Percentiles rank a stretch among this genome's conserved stretches.
phyloP scores from a whole-genome alignment of 2,113 vertebrate genomes.

The Gorsachius goisagi region DNA sequence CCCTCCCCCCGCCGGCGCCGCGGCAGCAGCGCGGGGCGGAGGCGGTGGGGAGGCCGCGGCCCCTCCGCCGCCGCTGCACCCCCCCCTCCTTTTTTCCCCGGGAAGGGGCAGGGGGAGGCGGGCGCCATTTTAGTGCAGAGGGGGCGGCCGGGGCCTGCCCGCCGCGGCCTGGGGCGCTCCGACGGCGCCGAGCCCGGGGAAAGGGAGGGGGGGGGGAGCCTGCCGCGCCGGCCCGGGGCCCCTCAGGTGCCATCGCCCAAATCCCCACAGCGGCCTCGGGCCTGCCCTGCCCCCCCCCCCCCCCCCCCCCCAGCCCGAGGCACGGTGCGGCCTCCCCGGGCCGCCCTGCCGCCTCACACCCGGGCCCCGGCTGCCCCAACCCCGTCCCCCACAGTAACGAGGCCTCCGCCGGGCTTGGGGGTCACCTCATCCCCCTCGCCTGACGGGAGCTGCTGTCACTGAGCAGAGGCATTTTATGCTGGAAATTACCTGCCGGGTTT shows the following conservation, averaged over 20 bases:
- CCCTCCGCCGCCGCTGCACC: no score
- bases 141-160: not conserved
- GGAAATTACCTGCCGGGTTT: not conserved
- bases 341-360: no score
- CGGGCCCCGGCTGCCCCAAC: not conserved
- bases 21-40: not conserved
- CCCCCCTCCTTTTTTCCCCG: not conserved
- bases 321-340: not conserved
- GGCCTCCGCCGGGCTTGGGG: accelerated
- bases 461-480: not conserved
- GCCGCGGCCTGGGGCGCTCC: not conserved
- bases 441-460: accelerated
- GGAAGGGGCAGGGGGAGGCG: not conserved
- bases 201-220: no score
- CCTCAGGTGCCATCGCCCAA: not conserved
- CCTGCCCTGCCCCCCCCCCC: not conserved
- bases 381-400: no score
- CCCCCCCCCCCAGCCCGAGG: not conserved
- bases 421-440: accelerated
- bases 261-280: not conserved
- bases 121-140: not conserved
- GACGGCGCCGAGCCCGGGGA: no score
- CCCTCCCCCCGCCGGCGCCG: not conserved
- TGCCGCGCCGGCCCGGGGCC: no score
- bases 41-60: not conserved